These are phyloP conservation scores for Bradysia coprophila DNA, from an alignment of 1,140 invertebrate genomes.

Conservation along the genomic window DNA sequence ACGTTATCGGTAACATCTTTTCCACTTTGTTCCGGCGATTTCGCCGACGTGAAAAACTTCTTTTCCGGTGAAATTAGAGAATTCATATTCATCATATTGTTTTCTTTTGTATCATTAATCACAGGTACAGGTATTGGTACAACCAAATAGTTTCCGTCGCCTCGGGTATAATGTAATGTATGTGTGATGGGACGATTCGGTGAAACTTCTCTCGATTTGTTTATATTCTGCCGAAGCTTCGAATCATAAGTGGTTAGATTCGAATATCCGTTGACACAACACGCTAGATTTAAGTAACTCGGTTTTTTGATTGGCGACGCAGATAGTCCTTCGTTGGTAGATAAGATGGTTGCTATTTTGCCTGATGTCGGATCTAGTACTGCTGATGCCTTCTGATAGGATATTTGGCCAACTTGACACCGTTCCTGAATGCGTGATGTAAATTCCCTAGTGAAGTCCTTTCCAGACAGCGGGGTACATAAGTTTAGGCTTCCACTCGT, in stretches of 20 bases:
- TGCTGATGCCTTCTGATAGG: conserved; percentile 7
- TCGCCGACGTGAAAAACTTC: not conserved
- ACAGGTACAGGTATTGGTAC: conserved; percentile 2
- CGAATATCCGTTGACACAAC: conserved; percentile 77
- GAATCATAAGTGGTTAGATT: conserved; percentile 68
- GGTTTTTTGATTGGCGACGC: conserved; percentile 28
- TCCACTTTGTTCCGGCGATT: conserved; percentile 1
- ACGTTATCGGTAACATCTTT: conserved; percentile 4
- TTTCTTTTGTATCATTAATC: conserved; percentile 1
- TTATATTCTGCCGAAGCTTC: conserved; percentile 47
- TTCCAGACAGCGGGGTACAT: conserved; percentile 34
- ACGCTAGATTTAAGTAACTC: conserved; percentile 71
- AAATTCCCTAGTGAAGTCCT: conserved; percentile 33
- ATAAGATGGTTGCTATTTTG: conserved; percentile 3
- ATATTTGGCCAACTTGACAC: conserved; percentile 10
- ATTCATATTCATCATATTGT: not conserved
- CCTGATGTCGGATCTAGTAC: conserved; percentile 5
- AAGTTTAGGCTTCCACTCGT: conserved; percentile 31
- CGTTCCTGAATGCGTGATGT: conserved; percentile 32
- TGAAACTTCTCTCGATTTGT: conserved; percentile 42
- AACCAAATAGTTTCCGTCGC: conserved; percentile 3
- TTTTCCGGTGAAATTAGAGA: not conserved
- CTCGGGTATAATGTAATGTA: conserved; percentile 28
- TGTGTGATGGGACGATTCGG: conserved; percentile 35
- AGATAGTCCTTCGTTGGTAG: not conserved